Percentiles rank a stretch among this genome's conserved stretches.
Evolutionary conservation across 2,888 invertebrate genomes (phyloP).

Genomic region (Eristalis arbustorum): DNA sequence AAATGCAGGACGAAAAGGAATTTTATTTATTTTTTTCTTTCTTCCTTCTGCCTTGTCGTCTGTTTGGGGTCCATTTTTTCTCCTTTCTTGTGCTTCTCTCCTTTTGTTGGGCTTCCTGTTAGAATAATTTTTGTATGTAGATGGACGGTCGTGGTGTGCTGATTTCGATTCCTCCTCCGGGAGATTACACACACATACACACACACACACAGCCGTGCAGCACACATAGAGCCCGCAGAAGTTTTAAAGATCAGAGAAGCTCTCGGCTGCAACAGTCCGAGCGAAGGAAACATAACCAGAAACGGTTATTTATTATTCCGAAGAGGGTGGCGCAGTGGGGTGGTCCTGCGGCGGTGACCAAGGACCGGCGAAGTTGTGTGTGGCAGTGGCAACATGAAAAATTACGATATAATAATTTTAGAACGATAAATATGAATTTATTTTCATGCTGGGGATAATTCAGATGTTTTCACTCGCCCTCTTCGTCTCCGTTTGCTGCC

Average conservation of each 20-base stretch:
- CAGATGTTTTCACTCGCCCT: slow-evolving; percentile 59
- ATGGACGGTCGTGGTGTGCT: slow-evolving; percentile 53
- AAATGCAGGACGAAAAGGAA: slow-evolving; percentile 69
- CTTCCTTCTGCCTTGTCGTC: slow-evolving; percentile 30
- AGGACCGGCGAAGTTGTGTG: slow-evolving; percentile 27
- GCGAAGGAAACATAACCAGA: slow-evolving; percentile 59
- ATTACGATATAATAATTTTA: slow-evolving; percentile 75
- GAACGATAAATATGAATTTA: slow-evolving; percentile 75
- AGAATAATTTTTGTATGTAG: slow-evolving; percentile 59
- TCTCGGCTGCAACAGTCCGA: slow-evolving; percentile 29
- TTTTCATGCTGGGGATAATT: slow-evolving; percentile 72
- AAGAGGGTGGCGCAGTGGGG: slow-evolving; percentile 30
- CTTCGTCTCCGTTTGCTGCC: background rate
- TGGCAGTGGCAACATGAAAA: slow-evolving; percentile 73
- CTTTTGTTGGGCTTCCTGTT: slow-evolving; percentile 52
- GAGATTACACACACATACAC: background rate
- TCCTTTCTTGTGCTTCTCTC: slow-evolving; percentile 12
- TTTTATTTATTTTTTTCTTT: slow-evolving; percentile 53
- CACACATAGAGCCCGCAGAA: slow-evolving; percentile 8
- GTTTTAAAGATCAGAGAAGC: slow-evolving; percentile 52
- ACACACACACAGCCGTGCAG: too few species aligned
- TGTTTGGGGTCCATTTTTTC: background rate
- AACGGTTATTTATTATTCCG: slow-evolving; percentile 69
- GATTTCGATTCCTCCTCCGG: background rate
- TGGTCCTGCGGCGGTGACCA: slow-evolving; percentile 16